These are phyloP conservation scores for Cyprinodon brontotheroides DNA, from an alignment of 2,113 vertebrate genomes.

Conservation along the genomic window DNA sequence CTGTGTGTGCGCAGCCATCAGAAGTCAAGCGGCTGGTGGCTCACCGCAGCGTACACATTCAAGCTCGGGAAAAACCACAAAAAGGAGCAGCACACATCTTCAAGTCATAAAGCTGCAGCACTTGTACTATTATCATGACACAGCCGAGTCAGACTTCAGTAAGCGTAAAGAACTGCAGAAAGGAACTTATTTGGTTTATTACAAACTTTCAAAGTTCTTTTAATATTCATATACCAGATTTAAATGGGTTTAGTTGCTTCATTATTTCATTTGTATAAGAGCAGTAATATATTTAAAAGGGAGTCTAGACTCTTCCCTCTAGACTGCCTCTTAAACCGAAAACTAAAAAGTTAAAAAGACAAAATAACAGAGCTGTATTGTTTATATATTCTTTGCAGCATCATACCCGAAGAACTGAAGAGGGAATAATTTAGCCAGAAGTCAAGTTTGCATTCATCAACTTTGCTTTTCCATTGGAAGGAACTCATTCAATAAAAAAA, in stretches of 20 bases:
- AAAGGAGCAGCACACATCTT: conserved; percentile 59
- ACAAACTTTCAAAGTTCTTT: background rate
- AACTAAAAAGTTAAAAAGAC: conserved; percentile 1
- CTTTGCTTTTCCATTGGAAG: background rate
- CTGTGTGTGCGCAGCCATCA: conserved; percentile 54
- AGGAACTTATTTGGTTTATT: conserved; percentile 31
- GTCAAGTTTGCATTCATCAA: conserved; percentile 24
- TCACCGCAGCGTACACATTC: conserved; percentile 60
- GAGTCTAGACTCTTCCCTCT: too few relatives aligned
- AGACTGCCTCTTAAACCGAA: conserved; percentile 6
- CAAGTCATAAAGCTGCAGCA: conserved; percentile 56
- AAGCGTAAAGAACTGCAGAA: conserved; percentile 52
- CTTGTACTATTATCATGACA: conserved; percentile 48
- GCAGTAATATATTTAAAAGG: conserved; percentile 21
- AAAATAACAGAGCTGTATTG: background rate
- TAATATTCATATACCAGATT: conserved; percentile 36
- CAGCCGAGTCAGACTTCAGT: conserved; percentile 50
- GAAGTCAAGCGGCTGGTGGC: conserved; percentile 59
- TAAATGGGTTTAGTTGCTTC: conserved; percentile 52
- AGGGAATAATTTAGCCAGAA: conserved; percentile 1
- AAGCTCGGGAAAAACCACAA: conserved; percentile 57
- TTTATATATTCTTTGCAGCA: conserved; percentile 9
- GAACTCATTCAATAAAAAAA: background rate
- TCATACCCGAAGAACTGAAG: conserved; percentile 17
- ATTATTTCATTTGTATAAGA: conserved; percentile 50